A percentile compares a stretch with the other conserved stretches of the same genome.
Conservation (phyloP, 2,113 vertebrate genomes). For the Diadophis punctatus region DNA sequence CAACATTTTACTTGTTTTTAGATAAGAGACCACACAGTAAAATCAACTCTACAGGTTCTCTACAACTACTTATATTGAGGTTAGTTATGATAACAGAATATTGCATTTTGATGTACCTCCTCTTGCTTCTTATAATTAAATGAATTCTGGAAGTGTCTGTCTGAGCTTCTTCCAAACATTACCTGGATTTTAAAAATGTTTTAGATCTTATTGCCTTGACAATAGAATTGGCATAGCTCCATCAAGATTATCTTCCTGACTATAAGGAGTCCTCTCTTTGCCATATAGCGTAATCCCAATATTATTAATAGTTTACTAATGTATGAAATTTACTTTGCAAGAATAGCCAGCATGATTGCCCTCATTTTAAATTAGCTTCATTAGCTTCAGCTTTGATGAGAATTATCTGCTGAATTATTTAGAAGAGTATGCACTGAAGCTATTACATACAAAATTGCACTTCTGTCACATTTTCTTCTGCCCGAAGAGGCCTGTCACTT, state of each 20-base stretch:
- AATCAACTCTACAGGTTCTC: background rate
- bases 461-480: constrained; percentile 32
- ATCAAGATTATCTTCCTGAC: background rate
- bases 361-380: constrained; percentile 23
- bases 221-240: background rate
- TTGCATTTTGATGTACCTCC: background rate
- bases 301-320: constrained; percentile 1
- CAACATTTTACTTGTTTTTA: background rate
- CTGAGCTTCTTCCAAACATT: background rate
- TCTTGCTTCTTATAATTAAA: background rate
- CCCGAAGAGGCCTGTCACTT: constrained; percentile 50
- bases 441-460: constrained; percentile 28
- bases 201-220: background rate
- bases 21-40: background rate
- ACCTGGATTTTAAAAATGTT: background rate
- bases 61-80: background rate
- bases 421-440: constrained; percentile 17
- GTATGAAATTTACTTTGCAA: constrained; percentile 12
- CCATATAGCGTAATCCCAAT: background rate
- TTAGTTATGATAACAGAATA: background rate
- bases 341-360: constrained; percentile 6
- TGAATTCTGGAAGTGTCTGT: background rate
- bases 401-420: constrained; percentile 37
- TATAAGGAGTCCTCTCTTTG: background rate
- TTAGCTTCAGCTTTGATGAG: constrained; percentile 23